These are phyloP conservation scores for Cataglyphis livida DNA, from an alignment of 2,888 invertebrate species.

Conservation along the genomic window DNA sequence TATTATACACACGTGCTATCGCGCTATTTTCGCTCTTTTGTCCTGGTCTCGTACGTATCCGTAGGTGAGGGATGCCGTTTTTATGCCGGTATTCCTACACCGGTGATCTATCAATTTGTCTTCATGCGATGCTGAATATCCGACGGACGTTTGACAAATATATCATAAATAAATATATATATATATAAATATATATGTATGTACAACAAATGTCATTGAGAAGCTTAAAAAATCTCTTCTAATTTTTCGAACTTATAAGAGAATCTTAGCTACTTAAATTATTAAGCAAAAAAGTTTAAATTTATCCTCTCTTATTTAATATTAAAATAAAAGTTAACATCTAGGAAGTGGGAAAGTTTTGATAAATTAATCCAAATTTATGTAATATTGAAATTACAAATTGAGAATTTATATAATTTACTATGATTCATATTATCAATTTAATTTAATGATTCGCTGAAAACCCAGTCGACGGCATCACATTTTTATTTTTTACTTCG, in stretches of 20 bases:
- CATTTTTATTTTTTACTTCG: conserved; percentile 4
- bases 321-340: background rate
- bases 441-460: background rate
- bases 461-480: background rate
- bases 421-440: background rate
- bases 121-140: conserved; percentile 31
- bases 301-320: background rate
- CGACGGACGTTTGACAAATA: conserved; percentile 28
- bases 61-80: conserved; percentile 58
- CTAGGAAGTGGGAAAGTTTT: background rate
- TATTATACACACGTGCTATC: conserved; percentile 53
- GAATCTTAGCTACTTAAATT: background rate
- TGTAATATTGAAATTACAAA: background rate
- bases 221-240: background rate
- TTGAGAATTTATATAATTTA: background rate
- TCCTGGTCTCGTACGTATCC: conserved; percentile 72
- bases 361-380: background rate
- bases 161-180: background rate
- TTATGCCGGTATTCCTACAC: conserved; percentile 31
- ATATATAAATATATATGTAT: background rate
- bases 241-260: background rate
- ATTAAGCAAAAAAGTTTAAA: background rate
- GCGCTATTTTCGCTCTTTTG: conserved; percentile 63
- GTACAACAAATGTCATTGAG: background rate
- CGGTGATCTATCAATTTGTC: conserved; percentile 50